Evolutionary conservation across 2,797 vertebrate species (phyloP).

Genomic region (Taenioides sp.): DNA sequence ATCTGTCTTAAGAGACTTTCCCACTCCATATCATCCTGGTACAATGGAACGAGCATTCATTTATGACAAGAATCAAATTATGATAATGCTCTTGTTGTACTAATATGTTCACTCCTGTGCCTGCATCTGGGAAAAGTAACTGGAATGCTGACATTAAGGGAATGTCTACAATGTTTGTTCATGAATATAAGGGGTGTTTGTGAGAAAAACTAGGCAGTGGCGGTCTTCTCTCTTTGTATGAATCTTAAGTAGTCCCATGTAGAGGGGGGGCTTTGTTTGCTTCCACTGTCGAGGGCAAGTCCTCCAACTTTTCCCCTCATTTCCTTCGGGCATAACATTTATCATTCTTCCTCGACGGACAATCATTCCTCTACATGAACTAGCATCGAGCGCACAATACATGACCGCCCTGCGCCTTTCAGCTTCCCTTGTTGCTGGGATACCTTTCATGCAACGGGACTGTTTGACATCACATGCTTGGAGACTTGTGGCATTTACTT

Average conservation of each 20-base stretch:
- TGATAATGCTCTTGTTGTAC: neutral
- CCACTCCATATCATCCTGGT: slow-evolving; percentile 45
- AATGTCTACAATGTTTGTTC: slow-evolving; percentile 68
- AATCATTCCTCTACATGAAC: slow-evolving; percentile 77
- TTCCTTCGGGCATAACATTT: slow-evolving; percentile 77
- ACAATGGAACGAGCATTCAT: slow-evolving; percentile 38
- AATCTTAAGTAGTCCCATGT: slow-evolving; percentile 73
- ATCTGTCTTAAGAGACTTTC: slow-evolving; percentile 68
- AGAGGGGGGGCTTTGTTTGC: slow-evolving; percentile 67
- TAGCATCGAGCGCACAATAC: slow-evolving; percentile 74
- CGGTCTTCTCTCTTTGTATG: slow-evolving; percentile 59
- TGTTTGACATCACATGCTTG: slow-evolving; percentile 75
- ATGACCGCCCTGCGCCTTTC: slow-evolving; percentile 48
- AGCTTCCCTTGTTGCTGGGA: slow-evolving; percentile 74
- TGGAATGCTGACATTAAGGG: slow-evolving; percentile 49
- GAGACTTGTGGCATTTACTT: slow-evolving; percentile 39
- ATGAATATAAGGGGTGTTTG: slow-evolving; percentile 33
- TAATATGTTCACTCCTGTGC: neutral
- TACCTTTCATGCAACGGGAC: slow-evolving; percentile 71
- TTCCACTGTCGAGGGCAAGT: slow-evolving; percentile 62
- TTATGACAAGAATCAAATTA: slow-evolving; percentile 9
- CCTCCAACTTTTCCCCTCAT: slow-evolving; percentile 70
- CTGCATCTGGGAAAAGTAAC: slow-evolving; percentile 43
- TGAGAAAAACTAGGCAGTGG: slow-evolving; percentile 49
- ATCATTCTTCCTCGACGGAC: slow-evolving; percentile 77